These are phyloP conservation scores for Caenorhabditis sulstoni DNA, from an alignment of 2,888 invertebrate species.

Conservation along the genomic window DNA sequence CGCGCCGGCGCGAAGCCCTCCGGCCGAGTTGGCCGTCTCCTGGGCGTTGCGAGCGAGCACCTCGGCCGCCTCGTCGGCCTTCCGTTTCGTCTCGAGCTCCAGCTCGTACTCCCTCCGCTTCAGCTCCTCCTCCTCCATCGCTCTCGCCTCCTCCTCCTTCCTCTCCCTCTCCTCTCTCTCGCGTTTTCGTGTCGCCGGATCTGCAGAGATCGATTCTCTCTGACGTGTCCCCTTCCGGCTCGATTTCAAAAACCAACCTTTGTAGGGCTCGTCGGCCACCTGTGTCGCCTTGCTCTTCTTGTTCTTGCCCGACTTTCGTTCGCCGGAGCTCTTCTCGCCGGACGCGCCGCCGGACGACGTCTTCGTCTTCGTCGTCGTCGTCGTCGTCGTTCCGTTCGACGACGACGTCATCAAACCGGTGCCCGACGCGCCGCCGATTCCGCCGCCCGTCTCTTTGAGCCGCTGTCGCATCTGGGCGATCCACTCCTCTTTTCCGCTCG, in stretches of 20 bases:
- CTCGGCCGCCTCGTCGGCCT: constrained; percentile 23
- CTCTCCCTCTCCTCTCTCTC: constrained; percentile 66
- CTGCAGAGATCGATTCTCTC: constrained; percentile 44
- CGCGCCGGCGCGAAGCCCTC: too few species aligned
- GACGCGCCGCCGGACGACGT: too few species aligned
- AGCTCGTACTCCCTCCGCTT: constrained; percentile 53
- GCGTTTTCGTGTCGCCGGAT: constrained; percentile 66
- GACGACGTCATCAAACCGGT: constrained; percentile 30
- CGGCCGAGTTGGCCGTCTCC: too few species aligned
- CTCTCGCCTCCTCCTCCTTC: constrained; percentile 59
- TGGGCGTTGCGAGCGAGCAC: too few species aligned
- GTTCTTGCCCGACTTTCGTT: constrained; percentile 45
- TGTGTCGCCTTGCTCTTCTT: constrained; percentile 52
- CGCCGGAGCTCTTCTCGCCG: constrained; percentile 27
- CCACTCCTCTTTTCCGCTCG: constrained; percentile 79
- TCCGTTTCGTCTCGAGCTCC: constrained; percentile 39
- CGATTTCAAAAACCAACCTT: constrained; percentile 50
- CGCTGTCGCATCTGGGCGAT: constrained; percentile 75
- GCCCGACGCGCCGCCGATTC: constrained; percentile 52
- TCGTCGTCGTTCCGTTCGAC: constrained; percentile 29
- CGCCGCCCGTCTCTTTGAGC: constrained; percentile 54
- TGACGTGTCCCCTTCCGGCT: neutral
- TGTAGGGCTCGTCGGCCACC: constrained; percentile 68
- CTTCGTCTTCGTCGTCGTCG: too few species aligned
- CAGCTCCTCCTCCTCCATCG: constrained; percentile 57